Base-by-base conservation (phyloP, 2,113 vertebrate species). In the Psittacara wagleri region DNA sequence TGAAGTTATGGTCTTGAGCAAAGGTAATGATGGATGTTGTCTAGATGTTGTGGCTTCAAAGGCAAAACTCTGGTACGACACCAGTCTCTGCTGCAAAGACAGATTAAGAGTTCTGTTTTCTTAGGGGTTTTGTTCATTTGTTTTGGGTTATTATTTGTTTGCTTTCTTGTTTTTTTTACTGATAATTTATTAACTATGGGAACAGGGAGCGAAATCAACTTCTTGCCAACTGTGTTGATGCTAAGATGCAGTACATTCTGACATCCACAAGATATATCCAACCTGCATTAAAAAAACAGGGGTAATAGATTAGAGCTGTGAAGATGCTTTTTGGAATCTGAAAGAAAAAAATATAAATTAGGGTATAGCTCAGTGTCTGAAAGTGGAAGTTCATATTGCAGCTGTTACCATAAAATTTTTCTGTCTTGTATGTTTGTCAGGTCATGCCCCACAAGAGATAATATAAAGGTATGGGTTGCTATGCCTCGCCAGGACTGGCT, bases 251-350 rank as follows among this genome's bases (percentile, higher is more conserved):
- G 44, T 31, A 24, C 3, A 35, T 81, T 66, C 23, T 44, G 44
- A 48, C 11, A 87, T 27, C 5, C 46, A 41, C 15, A 41, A 61
- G 8, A 25, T 18, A n/a, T 48, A 11, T 83, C 23, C 35, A 81
- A 4, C 5, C 15, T 39, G 25, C 2, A 3, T 39, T 69, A 62
- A 78, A 76, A 44, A 29, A 5, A 37, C 3, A 8, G 0, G 9
- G 20, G 8, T 25, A 54, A 24, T 28, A 70, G 17, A 17, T 39
- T 74, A 31, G n/a, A 79, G 3, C 2, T 44, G 9, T 59, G 54
- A 75, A 23, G 6, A 54, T 54, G 6, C 1, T 51, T 72, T 63
- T 67, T 48, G 20, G 9, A 67, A 3, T 91, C 7, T 39, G 31
- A 52, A 9, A 37, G 10, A 55, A 78, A 59, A 22, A 22, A 73